Percentiles rank a stretch among this genome's conserved stretches.
Conservation (phyloP, 2,113 vertebrate species). For the Sporophila hypoxantha region DNA sequence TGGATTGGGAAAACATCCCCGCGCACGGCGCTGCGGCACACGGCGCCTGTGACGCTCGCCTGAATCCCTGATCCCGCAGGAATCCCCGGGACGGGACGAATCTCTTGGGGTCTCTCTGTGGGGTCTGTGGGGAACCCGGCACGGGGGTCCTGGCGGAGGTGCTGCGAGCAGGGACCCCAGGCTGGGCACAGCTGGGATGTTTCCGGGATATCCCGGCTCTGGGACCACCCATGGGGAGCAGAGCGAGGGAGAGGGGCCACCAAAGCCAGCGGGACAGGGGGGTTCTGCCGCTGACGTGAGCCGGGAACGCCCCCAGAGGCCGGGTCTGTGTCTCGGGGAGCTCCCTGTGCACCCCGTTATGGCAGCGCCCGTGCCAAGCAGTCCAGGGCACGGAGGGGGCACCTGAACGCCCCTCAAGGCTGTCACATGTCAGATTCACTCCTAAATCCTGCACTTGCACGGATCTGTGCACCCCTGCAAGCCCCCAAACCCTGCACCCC, state of each 20-base stretch:
- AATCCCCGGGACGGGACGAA: not conserved
- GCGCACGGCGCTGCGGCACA: not conserved
- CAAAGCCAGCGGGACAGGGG: accelerated
- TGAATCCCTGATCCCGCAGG: not conserved
- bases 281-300: not conserved
- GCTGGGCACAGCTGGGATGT: not conserved
- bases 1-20: slow-evolving; percentile 26
- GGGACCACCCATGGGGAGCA: not conserved
- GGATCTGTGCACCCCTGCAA: not conserved
- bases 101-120: not conserved
- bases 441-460: not conserved
- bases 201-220: not conserved
- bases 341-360: accelerated
- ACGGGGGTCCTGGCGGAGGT: not conserved
- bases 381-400: accelerated
- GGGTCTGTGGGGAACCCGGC: not conserved
- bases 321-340: not conserved
- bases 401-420: not conserved
- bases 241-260: not conserved
- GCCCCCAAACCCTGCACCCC: not conserved
- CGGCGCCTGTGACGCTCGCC: not conserved
- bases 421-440: not conserved
- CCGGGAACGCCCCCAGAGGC: not conserved
- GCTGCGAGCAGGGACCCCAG: not conserved
- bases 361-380: not conserved